Evolutionary conservation across 2,888 invertebrate species (phyloP).

Genomic region (Volucella zonaria): DNA sequence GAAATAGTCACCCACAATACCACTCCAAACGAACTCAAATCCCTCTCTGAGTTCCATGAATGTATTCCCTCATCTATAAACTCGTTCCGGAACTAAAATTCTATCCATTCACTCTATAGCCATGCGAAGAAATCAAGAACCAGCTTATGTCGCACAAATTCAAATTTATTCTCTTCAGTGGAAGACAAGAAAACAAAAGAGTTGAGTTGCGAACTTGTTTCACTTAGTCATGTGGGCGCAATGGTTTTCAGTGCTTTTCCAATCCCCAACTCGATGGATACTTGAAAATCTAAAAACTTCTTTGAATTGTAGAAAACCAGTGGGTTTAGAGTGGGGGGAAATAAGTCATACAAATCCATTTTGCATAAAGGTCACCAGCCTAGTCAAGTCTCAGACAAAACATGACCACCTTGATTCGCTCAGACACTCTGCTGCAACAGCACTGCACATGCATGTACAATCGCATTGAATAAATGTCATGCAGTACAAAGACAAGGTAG

Average conservation of each 20-base stretch:
- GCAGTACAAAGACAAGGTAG: constrained; percentile 33
- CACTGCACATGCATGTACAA: neutral
- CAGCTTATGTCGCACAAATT: too few species aligned
- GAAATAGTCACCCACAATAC: too few species aligned
- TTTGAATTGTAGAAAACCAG: constrained; percentile 13
- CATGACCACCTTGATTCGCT: constrained; percentile 63
- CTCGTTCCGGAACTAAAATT: too few species aligned
- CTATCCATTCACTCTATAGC: too few species aligned
- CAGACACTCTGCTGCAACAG: neutral
- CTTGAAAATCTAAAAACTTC: constrained; percentile 22
- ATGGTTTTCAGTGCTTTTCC: neutral
- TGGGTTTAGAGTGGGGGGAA: constrained; percentile 35
- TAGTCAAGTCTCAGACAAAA: constrained; percentile 42
- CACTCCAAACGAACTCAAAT: too few species aligned
- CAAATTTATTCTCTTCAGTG: constrained; percentile 1
- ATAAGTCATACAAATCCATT: constrained; percentile 37
- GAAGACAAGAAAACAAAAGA: constrained; percentile 35
- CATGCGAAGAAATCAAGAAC: too few species aligned
- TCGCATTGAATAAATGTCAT: constrained; percentile 31
- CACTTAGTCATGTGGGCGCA: too few species aligned
- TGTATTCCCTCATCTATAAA: too few species aligned
- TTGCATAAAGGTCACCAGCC: constrained; percentile 62
- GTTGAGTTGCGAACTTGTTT: constrained; percentile 26
- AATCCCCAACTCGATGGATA: neutral
- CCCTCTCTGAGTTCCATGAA: too few species aligned